Evolutionary conservation across 2,888 invertebrate species (phyloP), one percentile per base, ranked within the genome.

Genomic region (Perithous albicinctus): DNA sequence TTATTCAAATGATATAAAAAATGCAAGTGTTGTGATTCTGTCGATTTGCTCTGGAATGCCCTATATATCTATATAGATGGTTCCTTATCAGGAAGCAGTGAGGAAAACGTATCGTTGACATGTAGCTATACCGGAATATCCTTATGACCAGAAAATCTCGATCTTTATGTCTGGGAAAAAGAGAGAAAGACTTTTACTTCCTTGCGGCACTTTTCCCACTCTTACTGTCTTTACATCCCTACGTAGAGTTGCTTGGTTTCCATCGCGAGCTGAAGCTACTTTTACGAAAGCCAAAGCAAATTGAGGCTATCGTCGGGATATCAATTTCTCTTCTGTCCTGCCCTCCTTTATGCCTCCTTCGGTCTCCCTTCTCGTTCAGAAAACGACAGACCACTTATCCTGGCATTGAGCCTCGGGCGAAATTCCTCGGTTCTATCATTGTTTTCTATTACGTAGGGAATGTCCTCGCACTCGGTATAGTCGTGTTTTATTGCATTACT

Each of bases 281-380:
- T 86, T 84, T 80, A 63, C 83, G 78, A 72, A 70, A 56, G 84
- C 85, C 83, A 85, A 85, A 87, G 86, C 82, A 86, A 88, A 89
- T 87, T 86, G 85, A 85, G 82, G 87, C 86, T 86, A 88, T 86
- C 87, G 85, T 83, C 83, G 81, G 84, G 83, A 86, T 87, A 87
- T 88, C 88, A 87, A 88, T 88, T 87, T 83, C 80, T 80, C 80
- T 77, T n/a, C 69, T 12, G 67, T 8, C 32, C 80, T 86, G 85
- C 84, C 84, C 82, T 83, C 54, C 41, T 23, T n/a, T n/a, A n/a
- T 63, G 74, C 23, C 69, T 35, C 61, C 51, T 20, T 67, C 43
- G 10, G 10, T 18, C n/a, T 38, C 35, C 23, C 15, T 59, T 18
- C 41, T 56, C 18, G 18, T 29, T 43, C 32, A 5, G 29, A 15